Base-by-base conservation (phyloP, 2,113 vertebrate species). In the Pygoscelis antarcticus region DNA sequence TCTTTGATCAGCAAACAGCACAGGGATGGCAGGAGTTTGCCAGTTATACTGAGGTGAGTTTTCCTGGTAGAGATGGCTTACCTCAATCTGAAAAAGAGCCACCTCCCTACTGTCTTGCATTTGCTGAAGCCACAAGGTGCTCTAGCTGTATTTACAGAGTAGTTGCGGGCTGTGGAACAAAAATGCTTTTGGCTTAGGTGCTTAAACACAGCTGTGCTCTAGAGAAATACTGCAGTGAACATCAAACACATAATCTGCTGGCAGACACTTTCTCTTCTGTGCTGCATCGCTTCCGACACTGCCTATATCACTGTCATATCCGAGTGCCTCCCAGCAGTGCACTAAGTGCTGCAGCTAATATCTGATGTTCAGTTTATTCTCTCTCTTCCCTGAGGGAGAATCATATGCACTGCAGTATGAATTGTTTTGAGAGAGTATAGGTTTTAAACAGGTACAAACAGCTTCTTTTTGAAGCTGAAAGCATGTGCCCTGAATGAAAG, bases 311-410 rank as follows among this genome's bases (percentile, higher is more conserved):
- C 77, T 94, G 91, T 19, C 3, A 0, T 21, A 62, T 22, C 89
- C 91, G 47, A 83, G 81, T 34, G 76, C 82, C 94, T 96, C 87
- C 89, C 82, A 80, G 94, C 90, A 94, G 83, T 1, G 42, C 62
- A 54, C 62, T 46, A 62, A 94, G 74, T 38, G 66, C 87, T 69
- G 79, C 87, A 89, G 87, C 70, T 94, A 61, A 80, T 54, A 96
- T 51, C 83, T 26, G 7, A 74, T 32, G 46, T 58, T 69, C 70
- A 32, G 62, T 74, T 94, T 68, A 90, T 88, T 91, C 46, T 61
- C 62, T 25, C 70, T 74, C 52, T 62, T 58, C 84, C 89, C 94
- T 36, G 29, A 83, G 84, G 82, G 55, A 93, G 42, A 66, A 75
- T 38, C 79, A 36, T 13, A 42, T 44, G 75, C 78, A 89, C 54